Conservation (phyloP, 2,113 vertebrate genomes). For the Tricholaema leucomelas region DNA sequence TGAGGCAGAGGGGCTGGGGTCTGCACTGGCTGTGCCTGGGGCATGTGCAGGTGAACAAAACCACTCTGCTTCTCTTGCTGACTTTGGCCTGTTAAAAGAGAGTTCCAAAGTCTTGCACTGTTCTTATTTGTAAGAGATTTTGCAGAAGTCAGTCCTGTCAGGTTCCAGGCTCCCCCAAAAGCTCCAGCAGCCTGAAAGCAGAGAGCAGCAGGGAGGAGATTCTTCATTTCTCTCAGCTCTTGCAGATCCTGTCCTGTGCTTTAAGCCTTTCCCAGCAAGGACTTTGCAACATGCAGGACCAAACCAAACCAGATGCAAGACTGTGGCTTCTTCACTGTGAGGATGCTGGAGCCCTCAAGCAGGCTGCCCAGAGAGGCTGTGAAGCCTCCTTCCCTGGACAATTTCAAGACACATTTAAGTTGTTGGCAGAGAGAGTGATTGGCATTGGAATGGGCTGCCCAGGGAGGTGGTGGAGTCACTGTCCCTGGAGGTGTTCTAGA, state of each 20-base stretch:
- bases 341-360: no score
- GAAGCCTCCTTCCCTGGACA: no score
- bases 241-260: background rate
- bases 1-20: constrained; percentile 11
- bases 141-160: background rate
- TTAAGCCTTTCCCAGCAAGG: background rate
- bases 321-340: no score
- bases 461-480: no score
- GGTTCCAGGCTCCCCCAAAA: background rate
- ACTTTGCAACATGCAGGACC: background rate
- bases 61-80: background rate
- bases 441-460: no score
- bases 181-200: background rate
- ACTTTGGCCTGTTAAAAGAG: background rate
- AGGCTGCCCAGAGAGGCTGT: no score
- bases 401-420: no score
- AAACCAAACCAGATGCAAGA: background rate
- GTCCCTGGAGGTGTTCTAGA: no score
- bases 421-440: no score
- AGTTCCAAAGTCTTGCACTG: background rate
- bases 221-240: background rate
- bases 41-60: background rate
- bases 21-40: background rate
- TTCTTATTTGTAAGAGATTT: background rate
- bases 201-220: background rate